A percentile compares a stretch with the other conserved stretches of the same genome.
phyloP scores from a whole-genome alignment of 2,888 invertebrate genomes.

The Sinohyriopsis cumingii region DNA sequence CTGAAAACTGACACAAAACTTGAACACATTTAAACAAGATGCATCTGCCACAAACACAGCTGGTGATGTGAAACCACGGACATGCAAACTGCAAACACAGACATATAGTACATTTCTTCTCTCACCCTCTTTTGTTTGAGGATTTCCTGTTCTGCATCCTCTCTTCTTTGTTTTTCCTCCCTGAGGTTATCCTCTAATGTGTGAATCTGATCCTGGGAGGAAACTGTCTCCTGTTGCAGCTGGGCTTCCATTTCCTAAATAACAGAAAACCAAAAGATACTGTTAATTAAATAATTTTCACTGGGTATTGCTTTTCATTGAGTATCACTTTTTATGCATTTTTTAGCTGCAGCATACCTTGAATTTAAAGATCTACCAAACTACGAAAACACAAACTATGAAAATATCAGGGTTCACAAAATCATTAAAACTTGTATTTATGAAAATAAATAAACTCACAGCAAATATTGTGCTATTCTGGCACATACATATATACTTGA shows the following conservation, averaged over 20 bases:
- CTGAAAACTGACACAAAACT: no score
- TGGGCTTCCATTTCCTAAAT: constrained; percentile 73
- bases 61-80: no score
- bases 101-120: not conserved
- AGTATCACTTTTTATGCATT: not conserved
- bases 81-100: no score
- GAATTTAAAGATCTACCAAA: no score
- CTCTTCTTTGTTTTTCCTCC: constrained; percentile 70
- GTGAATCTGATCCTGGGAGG: constrained; percentile 71
- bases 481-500: no score
- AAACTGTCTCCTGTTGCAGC: constrained; percentile 73
- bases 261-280: constrained; percentile 2
- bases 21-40: no score
- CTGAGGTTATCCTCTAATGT: constrained; percentile 74
- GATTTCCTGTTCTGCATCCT: constrained; percentile 73
- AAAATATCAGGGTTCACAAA: no score
- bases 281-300: not conserved
- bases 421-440: no score
- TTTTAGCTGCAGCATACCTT: not conserved
- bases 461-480: no score
- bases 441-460: no score
- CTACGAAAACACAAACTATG: no score
- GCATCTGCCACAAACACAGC: no score
- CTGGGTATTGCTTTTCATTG: not conserved
- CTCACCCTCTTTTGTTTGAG: constrained; percentile 72